These are phyloP conservation scores for Muscicapa striata DNA, from an alignment of 2,797 vertebrate genomes.

Conservation along the genomic window DNA sequence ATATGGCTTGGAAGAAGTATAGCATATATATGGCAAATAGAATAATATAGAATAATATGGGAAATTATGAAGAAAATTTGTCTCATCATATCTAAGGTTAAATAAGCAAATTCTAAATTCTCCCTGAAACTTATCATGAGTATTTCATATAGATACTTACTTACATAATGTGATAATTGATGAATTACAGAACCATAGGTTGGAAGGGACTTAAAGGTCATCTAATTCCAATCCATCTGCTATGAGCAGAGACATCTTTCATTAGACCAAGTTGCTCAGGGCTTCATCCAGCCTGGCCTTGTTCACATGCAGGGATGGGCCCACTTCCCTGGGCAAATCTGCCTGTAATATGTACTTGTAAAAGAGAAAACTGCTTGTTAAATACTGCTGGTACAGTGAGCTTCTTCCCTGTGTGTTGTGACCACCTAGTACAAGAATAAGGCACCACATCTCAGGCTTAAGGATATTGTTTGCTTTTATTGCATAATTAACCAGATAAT, in stretches of 20 bases:
- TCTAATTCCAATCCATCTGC: background rate
- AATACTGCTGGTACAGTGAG: background rate
- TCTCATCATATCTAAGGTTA: background rate
- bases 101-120: background rate
- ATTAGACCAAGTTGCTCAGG: background rate
- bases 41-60: background rate
- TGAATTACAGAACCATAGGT: background rate
- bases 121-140: background rate
- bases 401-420: background rate
- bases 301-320: background rate
- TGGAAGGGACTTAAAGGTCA: background rate
- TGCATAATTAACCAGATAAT: background rate
- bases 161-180: background rate
- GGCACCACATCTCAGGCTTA: background rate
- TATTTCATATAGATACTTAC: background rate
- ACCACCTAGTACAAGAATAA: background rate
- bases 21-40: background rate
- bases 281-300: background rate
- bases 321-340: background rate
- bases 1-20: background rate
- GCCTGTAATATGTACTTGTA: background rate
- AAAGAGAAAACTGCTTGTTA: background rate
- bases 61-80: background rate
- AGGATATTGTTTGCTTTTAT: background rate
- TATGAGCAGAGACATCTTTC: background rate